Evolutionary conservation across 2,888 invertebrate genomes (phyloP).

Genomic region (Aspidiotus destructor): DNA sequence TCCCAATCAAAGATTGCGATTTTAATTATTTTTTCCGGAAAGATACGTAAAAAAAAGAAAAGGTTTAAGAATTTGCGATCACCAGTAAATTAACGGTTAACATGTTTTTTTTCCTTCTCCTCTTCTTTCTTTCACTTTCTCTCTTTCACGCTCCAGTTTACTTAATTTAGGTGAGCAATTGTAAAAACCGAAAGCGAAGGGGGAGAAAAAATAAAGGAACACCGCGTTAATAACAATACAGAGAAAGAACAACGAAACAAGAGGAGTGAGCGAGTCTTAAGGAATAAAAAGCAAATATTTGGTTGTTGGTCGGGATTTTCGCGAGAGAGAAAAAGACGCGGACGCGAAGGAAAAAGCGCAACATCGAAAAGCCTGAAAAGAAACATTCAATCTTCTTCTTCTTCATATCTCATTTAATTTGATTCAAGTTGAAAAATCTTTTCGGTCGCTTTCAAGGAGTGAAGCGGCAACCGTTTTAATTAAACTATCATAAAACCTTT

Average conservation of each 20-base stretch:
- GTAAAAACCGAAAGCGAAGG: not conserved
- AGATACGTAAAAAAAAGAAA: constrained; percentile 11
- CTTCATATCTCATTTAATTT: constrained; percentile 33
- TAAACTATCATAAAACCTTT: constrained; percentile 33
- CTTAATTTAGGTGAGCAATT: constrained; percentile 28
- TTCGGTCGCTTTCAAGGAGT: constrained; percentile 23
- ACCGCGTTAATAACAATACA: constrained; percentile 30
- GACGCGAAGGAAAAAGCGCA: constrained; percentile 15
- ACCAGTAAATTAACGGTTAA: constrained; percentile 25
- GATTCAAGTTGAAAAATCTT: constrained; percentile 33
- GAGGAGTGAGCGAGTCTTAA: constrained; percentile 18
- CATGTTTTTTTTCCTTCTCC: constrained; percentile 19
- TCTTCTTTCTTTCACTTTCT: no score
- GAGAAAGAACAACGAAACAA: constrained; percentile 19
- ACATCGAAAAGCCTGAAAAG: constrained; percentile 31
- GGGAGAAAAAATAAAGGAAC: constrained; percentile 12
- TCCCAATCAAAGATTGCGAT: constrained; percentile 24
- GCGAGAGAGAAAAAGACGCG: not conserved
- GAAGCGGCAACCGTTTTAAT: constrained; percentile 32
- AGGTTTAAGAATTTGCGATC: constrained; percentile 18
- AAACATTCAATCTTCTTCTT: constrained; percentile 33
- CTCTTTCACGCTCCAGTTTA: constrained; percentile 28
- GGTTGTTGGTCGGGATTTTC: constrained; percentile 31
- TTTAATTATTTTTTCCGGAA: constrained; percentile 26
- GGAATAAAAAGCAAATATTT: constrained; percentile 33